Conservation (phyloP, 1,140 invertebrate species). For the Orchesella cincta region DNA sequence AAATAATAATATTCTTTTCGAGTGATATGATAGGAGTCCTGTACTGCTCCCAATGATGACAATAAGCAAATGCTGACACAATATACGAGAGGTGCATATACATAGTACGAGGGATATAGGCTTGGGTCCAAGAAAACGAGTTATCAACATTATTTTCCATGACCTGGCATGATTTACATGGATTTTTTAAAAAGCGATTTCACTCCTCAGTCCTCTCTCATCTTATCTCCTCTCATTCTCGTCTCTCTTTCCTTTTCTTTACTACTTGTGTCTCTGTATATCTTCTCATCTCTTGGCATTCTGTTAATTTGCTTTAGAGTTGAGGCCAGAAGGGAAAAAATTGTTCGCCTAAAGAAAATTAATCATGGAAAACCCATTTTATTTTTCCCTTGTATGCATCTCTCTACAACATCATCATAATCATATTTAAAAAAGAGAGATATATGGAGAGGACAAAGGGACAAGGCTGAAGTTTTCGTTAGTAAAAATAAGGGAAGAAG, state of each 20-base stretch:
- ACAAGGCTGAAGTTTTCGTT: too few species aligned
- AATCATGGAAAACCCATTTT: conserved; percentile 25
- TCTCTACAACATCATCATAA: too few species aligned
- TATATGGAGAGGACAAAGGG: too few species aligned
- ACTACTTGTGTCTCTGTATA: not conserved
- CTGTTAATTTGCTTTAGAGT: conserved; percentile 20
- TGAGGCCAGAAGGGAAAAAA: conserved; percentile 25
- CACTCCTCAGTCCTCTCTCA: not conserved
- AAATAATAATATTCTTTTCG: not conserved
- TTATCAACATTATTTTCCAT: not conserved
- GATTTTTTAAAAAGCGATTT: not conserved
- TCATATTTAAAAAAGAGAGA: too few species aligned
- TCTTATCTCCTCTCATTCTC: not conserved
- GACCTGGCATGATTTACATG: conserved; percentile 23
- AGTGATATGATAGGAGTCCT: not conserved
- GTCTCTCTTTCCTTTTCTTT: conserved; percentile 2
- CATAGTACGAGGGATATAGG: too few species aligned
- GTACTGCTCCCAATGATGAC: not conserved
- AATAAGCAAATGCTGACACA: too few species aligned
- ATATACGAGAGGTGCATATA: too few species aligned
- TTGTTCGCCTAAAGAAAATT: conserved; percentile 24
- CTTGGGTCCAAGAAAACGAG: not conserved
- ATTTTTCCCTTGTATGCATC: conserved; percentile 15
- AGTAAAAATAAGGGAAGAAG: too few species aligned
- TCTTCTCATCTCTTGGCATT: conserved; percentile 19